Conservation (phyloP, 2,888 invertebrate genomes). For the Arenicola marina region DNA sequence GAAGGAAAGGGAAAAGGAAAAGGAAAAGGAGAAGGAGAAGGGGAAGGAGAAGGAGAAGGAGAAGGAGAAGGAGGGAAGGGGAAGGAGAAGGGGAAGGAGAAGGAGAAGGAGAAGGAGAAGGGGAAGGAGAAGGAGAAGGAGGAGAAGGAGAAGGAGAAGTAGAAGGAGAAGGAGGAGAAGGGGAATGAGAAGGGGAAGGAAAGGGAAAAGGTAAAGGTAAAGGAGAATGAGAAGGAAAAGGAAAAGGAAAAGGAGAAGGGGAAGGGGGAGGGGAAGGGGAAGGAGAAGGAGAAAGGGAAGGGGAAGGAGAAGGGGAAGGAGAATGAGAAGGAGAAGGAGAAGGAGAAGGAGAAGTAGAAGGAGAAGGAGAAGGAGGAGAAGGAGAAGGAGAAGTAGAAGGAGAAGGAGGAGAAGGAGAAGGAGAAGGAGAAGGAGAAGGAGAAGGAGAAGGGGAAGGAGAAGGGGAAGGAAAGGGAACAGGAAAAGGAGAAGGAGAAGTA, state of each 20-base stretch:
- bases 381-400: background rate
- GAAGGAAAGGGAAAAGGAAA: background rate
- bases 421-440: constrained; percentile 2
- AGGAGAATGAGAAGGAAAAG: background rate
- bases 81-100: background rate
- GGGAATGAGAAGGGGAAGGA: background rate
- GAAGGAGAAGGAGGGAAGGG: background rate
- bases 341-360: no score
- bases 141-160: background rate
- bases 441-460: background rate
- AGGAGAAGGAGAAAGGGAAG: background rate
- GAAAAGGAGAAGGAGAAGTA: background rate
- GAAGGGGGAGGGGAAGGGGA: background rate
- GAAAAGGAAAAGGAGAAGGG: background rate
- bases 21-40: background rate
- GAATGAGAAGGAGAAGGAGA: no score
- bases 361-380: no score
- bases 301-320: background rate
- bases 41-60: background rate
- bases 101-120: background rate
- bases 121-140: background rate
- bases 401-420: background rate
- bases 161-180: background rate
- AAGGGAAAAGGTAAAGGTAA: background rate
- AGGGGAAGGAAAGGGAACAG: background rate